Base-by-base conservation (phyloP, 53 echinoderm and acorn worm genomes). In the Arbacia lixula region DNA sequence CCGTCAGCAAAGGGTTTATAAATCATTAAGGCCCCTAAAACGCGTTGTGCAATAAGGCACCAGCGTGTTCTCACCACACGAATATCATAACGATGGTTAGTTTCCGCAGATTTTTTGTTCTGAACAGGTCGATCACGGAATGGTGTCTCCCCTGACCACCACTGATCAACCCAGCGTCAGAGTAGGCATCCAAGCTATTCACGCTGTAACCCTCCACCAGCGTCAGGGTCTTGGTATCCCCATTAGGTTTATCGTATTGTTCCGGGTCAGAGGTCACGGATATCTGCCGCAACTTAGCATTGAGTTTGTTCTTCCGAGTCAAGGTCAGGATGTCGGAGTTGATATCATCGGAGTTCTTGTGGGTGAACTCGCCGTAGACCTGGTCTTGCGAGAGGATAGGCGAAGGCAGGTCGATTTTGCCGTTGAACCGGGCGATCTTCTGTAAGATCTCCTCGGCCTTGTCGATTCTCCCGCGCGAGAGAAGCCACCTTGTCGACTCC, bases 1-100 rank as follows among this genome's bases (percentile, higher is more conserved):
- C n/a, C n/a, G n/a, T n/a, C n/a, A n/a, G n/a, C n/a, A n/a, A n/a
- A n/a, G n/a, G n/a, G n/a, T n/a, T n/a, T n/a, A n/a, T n/a, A n/a
- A n/a, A n/a, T n/a, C n/a, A n/a, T n/a, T n/a, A n/a, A n/a, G n/a
- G n/a, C n/a, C n/a, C n/a, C n/a, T n/a, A n/a, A n/a, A n/a, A n/a
- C n/a, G n/a, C n/a, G n/a, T n/a, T n/a, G n/a, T n/a, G n/a, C n/a
- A n/a, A n/a, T n/a, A n/a, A n/a, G n/a, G n/a, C n/a, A n/a, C n/a
- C 57, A 6, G 2, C 35, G 11, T 37, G 16, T 33, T 61, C 93
- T 91, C 72, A 95, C 96, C 96, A 95, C 3, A 85, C 85, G 79
- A 93, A 95, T 46, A 91, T 89, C 96, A 95, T 95, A 4, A 93
- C 51, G 26, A 91, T 53, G 10, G 96, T 84, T n/a, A 93, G 39